Percentiles rank a stretch among this genome's conserved stretches.
Conservation (phyloP, 2,888 invertebrate species). For the Stenolophus ochropezus region DNA sequence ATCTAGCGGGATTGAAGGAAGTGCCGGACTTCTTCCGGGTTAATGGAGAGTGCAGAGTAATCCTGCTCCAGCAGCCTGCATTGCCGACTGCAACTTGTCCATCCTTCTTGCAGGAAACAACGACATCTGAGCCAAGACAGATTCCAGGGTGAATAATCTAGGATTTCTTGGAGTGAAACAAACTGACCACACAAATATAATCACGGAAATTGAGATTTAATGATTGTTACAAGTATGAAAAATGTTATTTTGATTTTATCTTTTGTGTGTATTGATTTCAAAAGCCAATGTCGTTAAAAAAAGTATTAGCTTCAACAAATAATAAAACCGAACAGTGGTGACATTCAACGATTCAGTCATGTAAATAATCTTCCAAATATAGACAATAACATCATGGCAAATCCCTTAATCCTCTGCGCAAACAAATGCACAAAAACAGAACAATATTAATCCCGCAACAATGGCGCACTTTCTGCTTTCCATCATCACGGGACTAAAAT, state of each 20-base stretch:
- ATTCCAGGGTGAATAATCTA: not conserved
- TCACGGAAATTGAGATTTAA: no score
- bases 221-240: no score
- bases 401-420: not conserved
- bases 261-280: no score
- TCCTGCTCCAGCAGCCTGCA: not conserved
- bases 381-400: slow-evolving; percentile 1
- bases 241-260: no score
- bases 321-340: not conserved
- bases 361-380: slow-evolving; percentile 1
- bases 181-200: no score
- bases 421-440: slow-evolving; percentile 11
- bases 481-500: not conserved
- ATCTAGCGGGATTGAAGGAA: not conserved
- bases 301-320: no score
- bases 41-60: not conserved
- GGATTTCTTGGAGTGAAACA: not conserved
- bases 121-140: not conserved
- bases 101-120: not conserved
- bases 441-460: not conserved
- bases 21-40: not conserved
- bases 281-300: no score
- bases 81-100: not conserved
- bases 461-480: not conserved
- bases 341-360: not conserved